These are phyloP conservation scores for Atethmia centrago DNA, from an alignment of 2,888 invertebrate genomes.

Conservation along the genomic window DNA sequence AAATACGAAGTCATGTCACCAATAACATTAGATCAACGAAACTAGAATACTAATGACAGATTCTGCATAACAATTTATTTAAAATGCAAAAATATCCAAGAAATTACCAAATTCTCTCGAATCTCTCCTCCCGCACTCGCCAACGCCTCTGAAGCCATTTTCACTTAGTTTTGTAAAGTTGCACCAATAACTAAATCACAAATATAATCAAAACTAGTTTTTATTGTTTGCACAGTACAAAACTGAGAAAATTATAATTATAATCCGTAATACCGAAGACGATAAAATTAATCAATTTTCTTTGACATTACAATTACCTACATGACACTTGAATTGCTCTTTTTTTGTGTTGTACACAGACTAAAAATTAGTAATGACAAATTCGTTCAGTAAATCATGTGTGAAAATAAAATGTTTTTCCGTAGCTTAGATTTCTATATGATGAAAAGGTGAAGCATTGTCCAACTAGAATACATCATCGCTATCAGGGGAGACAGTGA, in stretches of 20 bases:
- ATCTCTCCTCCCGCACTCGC: slow-evolving; percentile 78
- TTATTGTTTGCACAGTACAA: slow-evolving; percentile 22
- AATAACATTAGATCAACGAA: slow-evolving; percentile 30
- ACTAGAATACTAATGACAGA: slow-evolving; percentile 39
- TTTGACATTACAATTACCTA: slow-evolving; percentile 26
- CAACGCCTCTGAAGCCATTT: slow-evolving; percentile 83
- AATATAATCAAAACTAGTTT: slow-evolving; percentile 27
- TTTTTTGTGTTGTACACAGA: slow-evolving; percentile 33
- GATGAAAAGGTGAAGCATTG: background rate
- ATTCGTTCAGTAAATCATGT: slow-evolving; percentile 10
- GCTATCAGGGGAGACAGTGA: too few relatives aligned
- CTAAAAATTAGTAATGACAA: background rate
- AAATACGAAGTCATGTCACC: slow-evolving; percentile 25
- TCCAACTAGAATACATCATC: background rate
- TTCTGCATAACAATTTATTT: slow-evolving; percentile 21
- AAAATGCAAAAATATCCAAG: slow-evolving; percentile 32
- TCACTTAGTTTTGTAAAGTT: slow-evolving; percentile 39
- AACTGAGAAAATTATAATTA: slow-evolving; percentile 41
- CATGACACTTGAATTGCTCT: slow-evolving; percentile 45
- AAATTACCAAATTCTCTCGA: slow-evolving; percentile 86
- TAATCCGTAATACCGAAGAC: slow-evolving; percentile 19
- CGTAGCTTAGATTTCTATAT: background rate
- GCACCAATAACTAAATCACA: slow-evolving; percentile 17
- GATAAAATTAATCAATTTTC: slow-evolving; percentile 58
- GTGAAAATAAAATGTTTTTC: background rate